Evolutionary conservation across 2,113 vertebrate species (phyloP), one percentile per base, ranked within the genome.

Genomic region (Chunga burmeisteri): DNA sequence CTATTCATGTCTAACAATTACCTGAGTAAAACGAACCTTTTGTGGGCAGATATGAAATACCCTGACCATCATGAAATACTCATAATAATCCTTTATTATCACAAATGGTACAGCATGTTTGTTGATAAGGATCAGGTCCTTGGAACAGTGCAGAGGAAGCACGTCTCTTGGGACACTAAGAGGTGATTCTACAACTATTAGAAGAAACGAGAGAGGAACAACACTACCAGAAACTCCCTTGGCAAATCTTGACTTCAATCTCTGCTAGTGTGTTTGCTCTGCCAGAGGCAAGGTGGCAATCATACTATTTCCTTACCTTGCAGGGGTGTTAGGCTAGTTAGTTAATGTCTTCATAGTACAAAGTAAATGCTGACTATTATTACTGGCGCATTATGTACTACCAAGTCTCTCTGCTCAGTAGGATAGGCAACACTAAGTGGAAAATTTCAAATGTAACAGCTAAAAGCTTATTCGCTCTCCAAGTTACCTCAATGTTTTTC

Each of bases 401-500:
- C 62, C 44, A 40, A 91, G 71, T 71, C 74, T 73, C 80, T 78
- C 88, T 61, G 90, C 88, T 65, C 96, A 84, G 92, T 94, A 95
- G 92, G 95, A 89, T 13, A 61, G 86, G 94, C 72, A 94, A 82
- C 67, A 6, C 71, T 32, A 75, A 93, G 44, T 9, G 1, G n/a
- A 53, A 68, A 91, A 97, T 84, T 80, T 65, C 93, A 86, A 81
- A 79, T 32, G 50, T 68, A 87, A 81, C 21, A 34, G 86, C 61
- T 91, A 82, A 95, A 94, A 65, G 71, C 90, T 96, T 94, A 94
- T 81, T 96, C 96, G 84, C 81, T 96, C 96, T 81, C 96, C 62
- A 88, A 74, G 59, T 71, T 90, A 65, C 70, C 66, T 88, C 90
- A 84, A 8, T 61, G 68, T 88, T 65, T 92, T 83, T 77, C 94